Evolutionary conservation across 2,113 vertebrate genomes (phyloP), one percentile per base, ranked within the genome.

Genomic region (Plectropomus leopardus): DNA sequence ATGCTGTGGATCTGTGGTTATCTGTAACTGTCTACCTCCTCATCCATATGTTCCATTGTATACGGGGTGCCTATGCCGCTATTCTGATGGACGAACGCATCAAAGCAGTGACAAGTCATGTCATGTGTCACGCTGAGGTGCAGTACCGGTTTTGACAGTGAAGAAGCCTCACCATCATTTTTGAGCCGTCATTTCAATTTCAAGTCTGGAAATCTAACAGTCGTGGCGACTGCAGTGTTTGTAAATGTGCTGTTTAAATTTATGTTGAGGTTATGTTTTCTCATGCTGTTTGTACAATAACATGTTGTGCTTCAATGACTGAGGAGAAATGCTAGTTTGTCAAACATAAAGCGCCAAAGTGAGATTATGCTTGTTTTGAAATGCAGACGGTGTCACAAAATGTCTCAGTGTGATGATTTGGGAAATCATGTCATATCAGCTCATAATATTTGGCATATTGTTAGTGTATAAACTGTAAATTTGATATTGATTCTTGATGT

Each of bases 171-270:
- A 15, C 80, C 61, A 69, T 84, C 83, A 70, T 78, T 84, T 84
- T 72, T 71, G 47, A 89, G 77, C 88, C 79, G 86, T 87, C 80
- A 76, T 75, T 77, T 88, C 76, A 79, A 69, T 88, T 88, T 48
- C 58, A 44, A 72, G 68, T 87, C 81, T 82, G 75, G 75, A 66
- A 76, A 80, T 72, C 50, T 78, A 78, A 74, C 86, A 71, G 59
- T 73, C 16, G 32, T 48, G 78, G 82, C 34, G 55, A 72, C 83
- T 47, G 79, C 73, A 32, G 77, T 74, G 74, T 79, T 67, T 77
- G 80, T 89, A 77, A 70, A 87, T 57, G 82, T 92, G 80, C 59
- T 61, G 82, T 85, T 79, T 42, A 60, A 60, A 71, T 81, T 60
- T 36, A 23, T 82, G 59, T 72, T 72, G 23, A 55, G 1, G 60